phyloP scores from a whole-genome alignment of 2,888 invertebrate genomes.

The Dynastes hyllus region DNA sequence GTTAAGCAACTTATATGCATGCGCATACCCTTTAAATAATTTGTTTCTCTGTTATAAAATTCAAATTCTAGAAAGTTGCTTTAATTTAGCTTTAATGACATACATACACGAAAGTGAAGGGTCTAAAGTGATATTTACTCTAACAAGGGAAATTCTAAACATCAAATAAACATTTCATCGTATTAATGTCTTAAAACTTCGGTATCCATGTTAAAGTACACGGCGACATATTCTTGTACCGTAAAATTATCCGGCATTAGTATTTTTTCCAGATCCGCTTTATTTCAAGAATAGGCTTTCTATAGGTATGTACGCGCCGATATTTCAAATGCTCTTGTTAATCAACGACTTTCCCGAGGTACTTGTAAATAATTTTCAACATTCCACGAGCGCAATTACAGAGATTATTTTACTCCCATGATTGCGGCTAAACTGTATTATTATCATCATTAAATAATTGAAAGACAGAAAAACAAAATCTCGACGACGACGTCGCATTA shows the following conservation, averaged over 20 bases:
- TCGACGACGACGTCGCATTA: slow-evolving; percentile 16
- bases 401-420: slow-evolving; percentile 26
- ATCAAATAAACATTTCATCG: too few species aligned
- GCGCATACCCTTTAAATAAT: too few species aligned
- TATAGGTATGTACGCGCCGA: background rate
- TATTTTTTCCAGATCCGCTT: background rate
- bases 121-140: too few species aligned
- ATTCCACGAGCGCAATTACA: slow-evolving; percentile 28
- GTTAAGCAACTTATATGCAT: too few species aligned
- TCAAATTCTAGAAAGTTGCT: too few species aligned
- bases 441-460: slow-evolving; percentile 47
- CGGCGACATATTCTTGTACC: background rate
- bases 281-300: slow-evolving; percentile 20
- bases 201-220: background rate
- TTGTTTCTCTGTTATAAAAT: too few species aligned
- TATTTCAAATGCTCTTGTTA: slow-evolving; percentile 18
- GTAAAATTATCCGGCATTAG: background rate
- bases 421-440: slow-evolving; percentile 36
- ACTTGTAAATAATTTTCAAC: slow-evolving; percentile 36
- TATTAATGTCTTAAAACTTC: too few species aligned
- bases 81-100: too few species aligned
- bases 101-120: too few species aligned
- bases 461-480: slow-evolving; percentile 37
- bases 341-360: slow-evolving; percentile 17
- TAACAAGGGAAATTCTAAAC: too few species aligned